phyloP scores from a whole-genome alignment of 2,113 vertebrate genomes.

The Donacobius atricapilla region DNA sequence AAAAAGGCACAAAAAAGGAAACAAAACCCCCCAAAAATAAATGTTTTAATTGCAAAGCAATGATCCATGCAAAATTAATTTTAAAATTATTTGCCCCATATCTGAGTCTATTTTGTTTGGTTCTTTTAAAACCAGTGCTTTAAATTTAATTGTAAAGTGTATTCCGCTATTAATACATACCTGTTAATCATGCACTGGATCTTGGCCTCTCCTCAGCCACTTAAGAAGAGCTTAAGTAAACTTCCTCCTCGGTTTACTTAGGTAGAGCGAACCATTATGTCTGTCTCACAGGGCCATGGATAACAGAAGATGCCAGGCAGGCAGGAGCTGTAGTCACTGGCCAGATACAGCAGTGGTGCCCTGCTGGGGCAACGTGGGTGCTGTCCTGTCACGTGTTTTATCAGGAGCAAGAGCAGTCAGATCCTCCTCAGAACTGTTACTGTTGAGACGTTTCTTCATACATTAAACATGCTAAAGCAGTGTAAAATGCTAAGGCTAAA shows the following conservation, averaged over 20 bases:
- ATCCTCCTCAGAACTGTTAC: not conserved
- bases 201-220: not conserved
- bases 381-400: not conserved
- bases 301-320: not conserved
- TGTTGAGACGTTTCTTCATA: not conserved
- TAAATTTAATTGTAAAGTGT: not conserved
- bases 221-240: not conserved
- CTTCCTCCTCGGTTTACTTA: not conserved
- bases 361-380: accelerated
- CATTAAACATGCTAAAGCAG: not conserved
- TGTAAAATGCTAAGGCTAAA: not conserved
- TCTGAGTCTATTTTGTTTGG: not conserved
- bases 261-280: not conserved
- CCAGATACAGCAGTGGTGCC: not conserved
- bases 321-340: not conserved
- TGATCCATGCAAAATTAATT: not conserved
- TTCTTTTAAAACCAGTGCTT: accelerated
- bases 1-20: not conserved
- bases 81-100: not conserved
- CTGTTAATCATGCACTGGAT: not conserved
- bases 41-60: not conserved
- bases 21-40: not conserved
- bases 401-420: not conserved
- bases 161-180: accelerated
- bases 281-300: not conserved